Conservation (phyloP, 2,797 vertebrate genomes). For the Etheostoma nigrum region DNA sequence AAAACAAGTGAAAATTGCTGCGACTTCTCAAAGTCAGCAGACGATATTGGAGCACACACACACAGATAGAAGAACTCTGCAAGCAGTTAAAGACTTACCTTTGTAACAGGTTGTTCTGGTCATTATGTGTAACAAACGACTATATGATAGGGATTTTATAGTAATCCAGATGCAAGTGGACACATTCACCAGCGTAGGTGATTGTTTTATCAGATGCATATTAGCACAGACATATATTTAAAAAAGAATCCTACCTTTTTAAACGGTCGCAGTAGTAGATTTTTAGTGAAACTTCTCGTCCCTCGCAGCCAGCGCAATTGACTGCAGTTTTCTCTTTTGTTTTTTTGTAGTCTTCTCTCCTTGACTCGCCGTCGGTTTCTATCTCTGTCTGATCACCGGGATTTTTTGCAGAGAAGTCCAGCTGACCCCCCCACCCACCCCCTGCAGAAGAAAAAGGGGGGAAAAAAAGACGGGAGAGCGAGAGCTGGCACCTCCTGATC, state of each 20-base stretch:
- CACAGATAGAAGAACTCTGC: background rate
- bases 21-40: conserved; percentile 5
- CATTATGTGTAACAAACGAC: background rate
- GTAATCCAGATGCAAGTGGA: background rate
- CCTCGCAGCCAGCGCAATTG: conserved; percentile 9
- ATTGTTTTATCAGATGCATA: background rate
- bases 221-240: background rate
- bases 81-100: conserved; percentile 50
- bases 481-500: conserved; percentile 59
- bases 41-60: background rate
- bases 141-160: background rate
- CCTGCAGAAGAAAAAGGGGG: background rate
- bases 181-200: background rate
- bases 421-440: conserved; percentile 2
- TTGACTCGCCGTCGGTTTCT: background rate
- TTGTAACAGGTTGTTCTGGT: conserved; percentile 29
- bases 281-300: conserved; percentile 41
- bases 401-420: conserved; percentile 45
- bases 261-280: background rate
- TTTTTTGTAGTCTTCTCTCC: background rate
- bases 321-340: conserved; percentile 45
- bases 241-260: conserved; percentile 57
- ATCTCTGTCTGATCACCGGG: conserved; percentile 18
- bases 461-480: conserved; percentile 1
- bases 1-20: conserved; percentile 1